Evolutionary conservation across 2,888 invertebrate genomes (phyloP).

Genomic region (Elysia crispata): DNA sequence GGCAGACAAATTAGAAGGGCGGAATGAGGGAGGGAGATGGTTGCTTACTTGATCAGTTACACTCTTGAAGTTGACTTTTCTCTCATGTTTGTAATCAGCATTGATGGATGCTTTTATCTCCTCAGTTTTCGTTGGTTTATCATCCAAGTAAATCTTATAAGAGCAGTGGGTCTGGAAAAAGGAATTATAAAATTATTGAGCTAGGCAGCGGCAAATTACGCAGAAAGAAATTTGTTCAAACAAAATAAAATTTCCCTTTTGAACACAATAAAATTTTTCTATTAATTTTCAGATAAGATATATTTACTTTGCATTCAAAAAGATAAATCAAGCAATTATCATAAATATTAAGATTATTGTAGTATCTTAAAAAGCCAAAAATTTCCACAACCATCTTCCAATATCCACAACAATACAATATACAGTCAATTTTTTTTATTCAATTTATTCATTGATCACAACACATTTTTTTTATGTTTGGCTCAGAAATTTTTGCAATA

Average conservation of each 20-base stretch:
- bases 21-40: neutral
- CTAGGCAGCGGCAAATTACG: neutral
- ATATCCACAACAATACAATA: too few relatives aligned
- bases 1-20: too few relatives aligned
- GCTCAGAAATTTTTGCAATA: too few relatives aligned
- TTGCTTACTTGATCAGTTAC: conserved; percentile 77
- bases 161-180: conserved; percentile 76
- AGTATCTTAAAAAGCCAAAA: too few relatives aligned
- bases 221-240: neutral
- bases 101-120: conserved; percentile 76
- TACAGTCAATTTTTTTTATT: too few relatives aligned
- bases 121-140: conserved; percentile 75
- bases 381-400: too few relatives aligned
- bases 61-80: conserved; percentile 77
- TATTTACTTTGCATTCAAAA: neutral
- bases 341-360: too few relatives aligned
- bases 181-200: neutral
- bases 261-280: neutral
- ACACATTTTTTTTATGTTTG: too few relatives aligned
- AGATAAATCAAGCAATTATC: too few relatives aligned
- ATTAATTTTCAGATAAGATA: neutral
- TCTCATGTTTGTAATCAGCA: conserved; percentile 79
- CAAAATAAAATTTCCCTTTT: neutral
- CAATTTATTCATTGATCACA: too few relatives aligned
- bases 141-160: conserved; percentile 79